Evolutionary conservation across 2,113 vertebrate species (phyloP).

Genomic region (Caranx ignobilis): DNA sequence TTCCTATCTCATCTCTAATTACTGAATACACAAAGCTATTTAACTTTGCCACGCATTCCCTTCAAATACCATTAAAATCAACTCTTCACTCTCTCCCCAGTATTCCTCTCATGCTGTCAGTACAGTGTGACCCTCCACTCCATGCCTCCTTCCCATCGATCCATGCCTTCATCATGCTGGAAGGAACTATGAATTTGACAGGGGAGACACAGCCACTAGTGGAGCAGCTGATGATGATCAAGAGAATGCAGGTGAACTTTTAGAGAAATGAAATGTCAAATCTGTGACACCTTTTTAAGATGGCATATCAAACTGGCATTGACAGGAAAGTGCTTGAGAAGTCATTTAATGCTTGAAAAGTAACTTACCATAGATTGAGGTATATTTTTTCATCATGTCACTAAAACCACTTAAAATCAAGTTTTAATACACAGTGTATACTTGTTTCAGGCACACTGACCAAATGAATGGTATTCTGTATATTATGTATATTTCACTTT

Average conservation of each 20-base stretch:
- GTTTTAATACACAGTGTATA: not conserved
- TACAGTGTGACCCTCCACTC: constrained; percentile 86
- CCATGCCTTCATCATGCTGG: constrained; percentile 94
- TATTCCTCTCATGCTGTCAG: constrained; percentile 91
- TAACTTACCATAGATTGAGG: not conserved
- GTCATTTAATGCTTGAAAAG: too few relatives aligned
- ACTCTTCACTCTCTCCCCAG: constrained; percentile 73
- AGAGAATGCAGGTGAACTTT: constrained; percentile 95
- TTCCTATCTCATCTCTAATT: not conserved
- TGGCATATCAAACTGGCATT: not conserved
- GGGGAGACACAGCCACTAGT: constrained; percentile 94
- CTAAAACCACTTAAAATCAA: not conserved
- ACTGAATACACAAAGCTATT: not conserved
- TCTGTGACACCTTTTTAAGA: not conserved
- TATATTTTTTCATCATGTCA: not conserved
- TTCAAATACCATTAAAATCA: not conserved
- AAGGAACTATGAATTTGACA: constrained; percentile 98
- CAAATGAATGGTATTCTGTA: not conserved
- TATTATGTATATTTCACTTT: not conserved
- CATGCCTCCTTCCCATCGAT: constrained; percentile 93
- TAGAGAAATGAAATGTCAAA: not conserved
- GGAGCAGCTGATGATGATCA: constrained; percentile 98
- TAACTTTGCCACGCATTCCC: not conserved
- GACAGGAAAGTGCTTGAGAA: not conserved
- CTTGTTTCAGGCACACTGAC: not conserved